These are phyloP conservation scores for Drosophila watanabei DNA, from an alignment of 1,140 invertebrate species.

Conservation along the genomic window DNA sequence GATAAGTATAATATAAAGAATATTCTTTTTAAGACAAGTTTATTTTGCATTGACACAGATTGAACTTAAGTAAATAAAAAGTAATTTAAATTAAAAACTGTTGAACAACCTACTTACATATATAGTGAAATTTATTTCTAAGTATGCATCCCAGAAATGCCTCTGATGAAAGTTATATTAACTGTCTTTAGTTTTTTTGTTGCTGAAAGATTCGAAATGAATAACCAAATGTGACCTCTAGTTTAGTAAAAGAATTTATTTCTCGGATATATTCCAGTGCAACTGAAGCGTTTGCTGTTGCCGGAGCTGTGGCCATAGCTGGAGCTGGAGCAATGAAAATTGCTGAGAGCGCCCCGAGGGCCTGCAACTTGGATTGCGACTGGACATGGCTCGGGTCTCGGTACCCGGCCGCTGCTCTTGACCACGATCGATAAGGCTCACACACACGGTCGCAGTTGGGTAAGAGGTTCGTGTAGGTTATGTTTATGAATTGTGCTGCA, in stretches of 20 bases:
- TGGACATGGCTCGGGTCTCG: conserved; percentile 65
- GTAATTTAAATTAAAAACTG: too few species aligned
- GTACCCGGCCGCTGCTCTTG: conserved; percentile 68
- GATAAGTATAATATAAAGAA: too few species aligned
- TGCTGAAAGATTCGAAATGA: not conserved
- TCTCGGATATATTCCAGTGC: not conserved
- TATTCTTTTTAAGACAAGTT: too few species aligned
- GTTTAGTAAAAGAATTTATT: not conserved
- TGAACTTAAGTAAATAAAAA: too few species aligned
- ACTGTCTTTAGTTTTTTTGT: too few species aligned
- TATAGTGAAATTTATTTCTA: too few species aligned
- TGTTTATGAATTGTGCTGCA: conserved; percentile 76
- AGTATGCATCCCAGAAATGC: too few species aligned
- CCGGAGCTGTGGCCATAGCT: conserved; percentile 14
- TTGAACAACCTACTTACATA: too few species aligned
- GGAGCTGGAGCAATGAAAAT: conserved; percentile 70
- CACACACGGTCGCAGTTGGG: conserved; percentile 33
- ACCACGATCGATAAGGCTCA: conserved; percentile 78
- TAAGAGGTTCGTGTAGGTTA: conserved; percentile 44
- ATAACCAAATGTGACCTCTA: not conserved
- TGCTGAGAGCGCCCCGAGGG: conserved; percentile 84
- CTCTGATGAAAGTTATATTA: too few species aligned
- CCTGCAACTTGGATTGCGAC: conserved; percentile 67
- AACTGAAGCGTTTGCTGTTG: conserved; percentile 15
- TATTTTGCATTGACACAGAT: too few species aligned